Conservation (phyloP, 2,113 vertebrate genomes). For the Planiliza haematocheilus region DNA sequence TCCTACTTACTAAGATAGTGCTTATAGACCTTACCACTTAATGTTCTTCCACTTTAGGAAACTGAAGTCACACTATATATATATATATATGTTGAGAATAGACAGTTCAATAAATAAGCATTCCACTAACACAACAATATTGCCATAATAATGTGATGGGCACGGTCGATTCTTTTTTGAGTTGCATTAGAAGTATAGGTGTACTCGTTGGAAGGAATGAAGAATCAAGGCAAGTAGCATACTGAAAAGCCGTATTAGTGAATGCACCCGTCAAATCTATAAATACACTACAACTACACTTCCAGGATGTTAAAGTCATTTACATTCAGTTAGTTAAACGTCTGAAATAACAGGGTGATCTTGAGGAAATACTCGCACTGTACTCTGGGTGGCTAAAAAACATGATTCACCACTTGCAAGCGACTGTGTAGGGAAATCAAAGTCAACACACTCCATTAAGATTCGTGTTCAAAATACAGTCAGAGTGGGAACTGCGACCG, state of each 20-base stretch:
- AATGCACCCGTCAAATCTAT: conserved; percentile 69
- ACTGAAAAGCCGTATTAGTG: conserved; percentile 63
- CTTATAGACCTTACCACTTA: conserved; percentile 75
- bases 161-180: conserved; percentile 51
- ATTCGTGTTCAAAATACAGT: conserved; percentile 60
- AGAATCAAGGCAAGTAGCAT: conserved; percentile 73
- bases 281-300: conserved; percentile 72
- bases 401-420: conserved; percentile 59
- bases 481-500: conserved; percentile 45
- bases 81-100: conserved; percentile 72
- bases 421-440: conserved; percentile 37
- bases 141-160: conserved; percentile 76
- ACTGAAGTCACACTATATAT: conserved; percentile 76
- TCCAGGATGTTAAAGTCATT: conserved; percentile 68
- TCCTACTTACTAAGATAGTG: conserved; percentile 81
- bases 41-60: conserved; percentile 70
- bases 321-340: conserved; percentile 80
- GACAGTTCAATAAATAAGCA: conserved; percentile 86
- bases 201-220: conserved; percentile 71
- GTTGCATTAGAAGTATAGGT: conserved; percentile 69
- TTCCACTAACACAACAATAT: conserved; percentile 84
- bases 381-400: conserved; percentile 44
- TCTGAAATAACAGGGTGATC: conserved; percentile 61
- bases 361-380: conserved; percentile 61
- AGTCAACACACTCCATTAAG: conserved; percentile 60